Evolutionary conservation across 2,888 invertebrate species (phyloP), one percentile per base, ranked within the genome.

Genomic region (Labia minor): DNA sequence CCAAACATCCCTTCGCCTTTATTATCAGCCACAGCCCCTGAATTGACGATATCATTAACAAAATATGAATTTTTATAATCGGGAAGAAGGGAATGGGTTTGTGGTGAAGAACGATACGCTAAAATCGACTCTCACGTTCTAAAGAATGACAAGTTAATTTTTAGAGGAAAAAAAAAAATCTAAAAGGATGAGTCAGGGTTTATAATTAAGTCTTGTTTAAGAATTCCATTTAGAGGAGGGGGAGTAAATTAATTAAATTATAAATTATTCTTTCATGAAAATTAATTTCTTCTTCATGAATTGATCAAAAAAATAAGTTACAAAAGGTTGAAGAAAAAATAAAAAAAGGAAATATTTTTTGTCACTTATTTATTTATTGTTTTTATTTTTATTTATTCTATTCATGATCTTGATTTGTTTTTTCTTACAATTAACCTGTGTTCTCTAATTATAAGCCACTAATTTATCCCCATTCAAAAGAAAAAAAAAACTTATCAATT

Each of bases 21-120:
- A 49, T 49, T 49, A 49, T 49, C 49, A 49, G 49, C 49, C 14
- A n/a, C 49, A n/a, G 3, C 16, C 49, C 16, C 49, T 49, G n/a
- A 14, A 49, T 49, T 49, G 49, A 49, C 49, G 49, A 49, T 49
- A 49, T 49, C 49, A 49, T 49, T 49, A 49, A 49, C 49, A 49
- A 49, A 49, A 49, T 49, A 49, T 49, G 49, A 49, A 49, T 49
- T 49, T 49, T 49, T 49, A 49, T 49, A 16, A 26, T 14, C n/a
- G 49, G 49, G n/a, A n/a, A n/a, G n/a, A n/a, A n/a, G n/a, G n/a
- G 2, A 16, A 3, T 49, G n/a, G 49, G 16, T 14, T 49, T 49
- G 8, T 16, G 49, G 49, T 49, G 49, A 49, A 14, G 49, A 49
- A 14, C 16, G 49, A 49, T 10, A 49, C 16, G 16, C 49, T 14